phyloP scores from a whole-genome alignment of 2,797 vertebrate species.

The Melanotaenia nigrans region DNA sequence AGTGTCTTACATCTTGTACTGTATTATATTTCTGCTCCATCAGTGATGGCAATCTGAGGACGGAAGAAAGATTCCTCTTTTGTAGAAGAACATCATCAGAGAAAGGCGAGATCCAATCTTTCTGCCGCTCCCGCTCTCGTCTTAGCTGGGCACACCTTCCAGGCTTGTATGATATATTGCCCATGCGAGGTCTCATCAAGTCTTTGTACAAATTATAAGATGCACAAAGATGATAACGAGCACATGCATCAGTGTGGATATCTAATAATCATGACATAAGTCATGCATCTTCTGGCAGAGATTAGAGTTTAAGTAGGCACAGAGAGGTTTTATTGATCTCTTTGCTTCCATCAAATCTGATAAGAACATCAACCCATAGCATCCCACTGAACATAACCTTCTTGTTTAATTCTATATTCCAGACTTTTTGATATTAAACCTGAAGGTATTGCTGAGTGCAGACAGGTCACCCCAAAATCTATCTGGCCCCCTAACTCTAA shows the following conservation, averaged over 20 bases:
- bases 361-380: constrained; percentile 57
- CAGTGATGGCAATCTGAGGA: constrained; percentile 69
- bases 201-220: constrained; percentile 52
- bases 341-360: constrained; percentile 47
- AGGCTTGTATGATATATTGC: constrained; percentile 45
- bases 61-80: constrained; percentile 66
- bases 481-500: no score
- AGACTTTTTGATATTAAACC: no score
- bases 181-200: constrained; percentile 42
- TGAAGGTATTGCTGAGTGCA: no score
- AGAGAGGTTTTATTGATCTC: constrained; percentile 69
- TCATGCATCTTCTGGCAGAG: constrained; percentile 53
- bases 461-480: no score
- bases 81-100: constrained; percentile 71
- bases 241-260: constrained; percentile 50
- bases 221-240: constrained; percentile 59
- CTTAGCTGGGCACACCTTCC: constrained; percentile 41
- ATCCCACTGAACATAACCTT: constrained; percentile 59
- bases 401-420: constrained; percentile 19
- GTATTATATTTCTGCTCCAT: constrained; percentile 64
- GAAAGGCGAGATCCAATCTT: constrained; percentile 68
- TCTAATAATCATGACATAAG: constrained; percentile 62
- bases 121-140: constrained; percentile 27
- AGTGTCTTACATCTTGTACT: constrained; percentile 50
- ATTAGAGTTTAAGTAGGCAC: constrained; percentile 62